Evolutionary conservation across 2,888 invertebrate species (phyloP).

Genomic region (Tortrix viridana): DNA sequence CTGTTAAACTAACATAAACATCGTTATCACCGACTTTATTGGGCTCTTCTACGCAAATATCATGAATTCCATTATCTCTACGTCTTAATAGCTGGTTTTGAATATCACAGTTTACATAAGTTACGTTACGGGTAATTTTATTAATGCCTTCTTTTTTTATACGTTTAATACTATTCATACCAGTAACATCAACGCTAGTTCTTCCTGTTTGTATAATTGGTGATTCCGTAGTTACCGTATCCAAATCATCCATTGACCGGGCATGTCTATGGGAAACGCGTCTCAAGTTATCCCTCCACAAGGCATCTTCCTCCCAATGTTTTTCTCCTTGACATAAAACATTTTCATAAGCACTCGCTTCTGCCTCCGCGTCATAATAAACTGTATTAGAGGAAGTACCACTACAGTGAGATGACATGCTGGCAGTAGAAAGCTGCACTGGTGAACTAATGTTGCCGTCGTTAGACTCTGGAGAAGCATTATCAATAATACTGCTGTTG

Average conservation of each 20-base stretch:
- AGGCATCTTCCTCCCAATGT: conserved; percentile 92
- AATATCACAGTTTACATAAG: conserved; percentile 90
- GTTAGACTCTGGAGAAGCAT: conserved; percentile 59
- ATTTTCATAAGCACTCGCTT: conserved; percentile 75
- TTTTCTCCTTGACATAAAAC: conserved; percentile 86
- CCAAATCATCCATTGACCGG: conserved; percentile 92
- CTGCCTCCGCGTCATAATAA: conserved; percentile 78
- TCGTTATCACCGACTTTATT: conserved; percentile 75
- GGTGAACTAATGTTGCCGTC: conserved; percentile 53
- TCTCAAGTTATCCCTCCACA: conserved; percentile 92
- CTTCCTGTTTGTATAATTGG: conserved; percentile 49
- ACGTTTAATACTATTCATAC: conserved; percentile 75
- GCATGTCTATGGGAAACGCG: conserved; percentile 92
- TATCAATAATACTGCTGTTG: conserved; percentile 55
- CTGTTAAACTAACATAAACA: conserved; percentile 80
- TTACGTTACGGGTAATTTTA: conserved; percentile 88
- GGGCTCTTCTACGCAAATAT: conserved; percentile 55
- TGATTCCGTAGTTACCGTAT: conserved; percentile 68
- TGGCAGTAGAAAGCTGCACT: conserved; percentile 70
- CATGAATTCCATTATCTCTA: conserved; percentile 55
- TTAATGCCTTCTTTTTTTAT: conserved; percentile 62
- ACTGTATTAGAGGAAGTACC: conserved; percentile 79
- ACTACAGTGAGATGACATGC: conserved; percentile 79
- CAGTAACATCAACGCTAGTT: conserved; percentile 60
- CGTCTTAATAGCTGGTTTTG: conserved; percentile 76